A percentile compares a stretch with the other conserved stretches of the same genome.
These are phyloP conservation scores for Cyrtonyx montezumae DNA, from an alignment of 2,113 vertebrate species.

Conservation along the genomic window DNA sequence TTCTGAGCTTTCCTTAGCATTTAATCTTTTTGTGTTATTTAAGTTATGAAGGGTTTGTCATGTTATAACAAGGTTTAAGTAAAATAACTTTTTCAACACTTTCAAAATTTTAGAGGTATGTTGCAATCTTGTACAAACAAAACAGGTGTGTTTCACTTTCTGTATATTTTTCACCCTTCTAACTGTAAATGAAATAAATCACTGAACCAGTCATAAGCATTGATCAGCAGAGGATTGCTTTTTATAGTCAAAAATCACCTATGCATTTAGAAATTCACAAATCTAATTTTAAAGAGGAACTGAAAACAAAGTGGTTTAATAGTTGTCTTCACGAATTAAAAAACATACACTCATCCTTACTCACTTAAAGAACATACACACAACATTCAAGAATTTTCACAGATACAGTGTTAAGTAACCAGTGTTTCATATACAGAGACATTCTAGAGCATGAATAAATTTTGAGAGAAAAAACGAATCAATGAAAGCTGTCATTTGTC, in stretches of 20 bases:
- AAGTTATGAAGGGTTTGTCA: not conserved
- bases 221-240: not conserved
- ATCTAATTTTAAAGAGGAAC: not conserved
- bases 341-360: not conserved
- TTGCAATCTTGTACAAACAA: not conserved
- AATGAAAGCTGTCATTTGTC: not conserved
- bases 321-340: not conserved
- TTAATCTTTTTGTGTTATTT: not conserved
- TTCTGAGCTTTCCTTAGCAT: not conserved
- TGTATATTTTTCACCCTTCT: not conserved
- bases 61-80: not conserved
- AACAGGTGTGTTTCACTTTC: not conserved
- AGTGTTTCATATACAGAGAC: not conserved
- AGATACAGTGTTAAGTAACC: not conserved
- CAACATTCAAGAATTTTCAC: not conserved
- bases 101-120: not conserved
- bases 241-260: not conserved
- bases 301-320: not conserved
- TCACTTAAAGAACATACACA: not conserved
- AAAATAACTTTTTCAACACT: not conserved
- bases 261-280: not conserved
- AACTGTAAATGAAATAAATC: not conserved
- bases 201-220: not conserved
- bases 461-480: not conserved
- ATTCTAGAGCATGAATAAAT: not conserved